Percentiles rank a stretch among this genome's conserved stretches.
These are phyloP conservation scores for Leptobrachium leishanense DNA, from an alignment of 2,113 vertebrate species.

Conservation along the genomic window DNA sequence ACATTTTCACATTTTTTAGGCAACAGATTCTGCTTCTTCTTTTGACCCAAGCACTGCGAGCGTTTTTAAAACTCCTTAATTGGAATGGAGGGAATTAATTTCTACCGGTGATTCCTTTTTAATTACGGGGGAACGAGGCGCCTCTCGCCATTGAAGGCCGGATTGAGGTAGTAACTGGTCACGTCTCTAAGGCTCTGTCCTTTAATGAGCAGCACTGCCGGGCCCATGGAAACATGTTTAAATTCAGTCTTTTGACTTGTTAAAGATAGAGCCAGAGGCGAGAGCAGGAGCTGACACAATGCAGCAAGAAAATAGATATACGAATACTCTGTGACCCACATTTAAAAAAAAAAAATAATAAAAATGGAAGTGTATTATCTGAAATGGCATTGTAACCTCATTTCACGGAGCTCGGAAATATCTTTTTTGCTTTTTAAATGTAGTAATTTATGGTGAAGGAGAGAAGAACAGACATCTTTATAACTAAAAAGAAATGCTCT, in stretches of 20 bases:
- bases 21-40: too few species aligned
- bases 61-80: background rate
- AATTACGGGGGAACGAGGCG: background rate
- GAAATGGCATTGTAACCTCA: conserved; percentile 35
- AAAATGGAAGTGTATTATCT: conserved; percentile 26
- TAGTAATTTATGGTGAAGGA: conserved; percentile 6
- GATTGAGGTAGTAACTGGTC: background rate
- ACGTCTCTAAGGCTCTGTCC: background rate
- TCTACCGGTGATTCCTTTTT: background rate
- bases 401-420: conserved; percentile 27
- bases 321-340: conserved; percentile 11
- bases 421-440: background rate
- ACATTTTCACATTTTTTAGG: too few species aligned
- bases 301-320: conserved; percentile 3
- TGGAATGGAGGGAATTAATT: background rate
- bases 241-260: conserved; percentile 6
- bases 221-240: background rate
- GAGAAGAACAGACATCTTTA: background rate
- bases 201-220: background rate
- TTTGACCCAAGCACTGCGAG: too few species aligned
- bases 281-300: conserved; percentile 37
- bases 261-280: conserved; percentile 19
- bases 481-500: background rate
- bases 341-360: conserved; percentile 6
- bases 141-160: background rate